Conservation (phyloP, 2,888 invertebrate genomes). For the Leptura quadrifasciata region DNA sequence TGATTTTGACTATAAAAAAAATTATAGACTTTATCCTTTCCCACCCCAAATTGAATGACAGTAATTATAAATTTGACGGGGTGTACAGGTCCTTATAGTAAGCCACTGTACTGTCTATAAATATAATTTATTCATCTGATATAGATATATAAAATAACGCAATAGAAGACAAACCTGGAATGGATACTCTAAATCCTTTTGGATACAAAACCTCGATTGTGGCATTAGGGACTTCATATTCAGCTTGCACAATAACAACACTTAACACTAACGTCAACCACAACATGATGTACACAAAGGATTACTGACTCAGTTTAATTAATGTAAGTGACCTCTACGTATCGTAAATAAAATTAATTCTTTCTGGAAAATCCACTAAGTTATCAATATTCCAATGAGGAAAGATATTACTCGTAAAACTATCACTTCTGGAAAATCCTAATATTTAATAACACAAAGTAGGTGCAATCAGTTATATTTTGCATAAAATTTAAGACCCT, state of each 20-base stretch:
- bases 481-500: no score
- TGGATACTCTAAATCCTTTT: constrained; percentile 78
- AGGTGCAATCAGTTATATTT: no score
- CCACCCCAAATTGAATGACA: no score
- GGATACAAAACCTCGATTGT: constrained; percentile 78
- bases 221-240: constrained; percentile 75
- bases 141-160: no score
- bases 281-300: constrained; percentile 23
- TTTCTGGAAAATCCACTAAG: constrained; percentile 15
- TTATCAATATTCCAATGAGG: neutral
- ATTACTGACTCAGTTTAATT: constrained; percentile 15
- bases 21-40: no score
- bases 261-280: constrained; percentile 12
- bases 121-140: no score
- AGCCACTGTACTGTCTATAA: no score
- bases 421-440: neutral
- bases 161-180: constrained; percentile 74
- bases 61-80: no score
- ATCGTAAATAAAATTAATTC: neutral
- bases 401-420: neutral
- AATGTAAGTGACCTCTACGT: neutral
- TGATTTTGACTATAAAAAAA: no score
- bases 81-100: no score
- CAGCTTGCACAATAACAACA: constrained; percentile 46
- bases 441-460: neutral